Percentiles rank a stretch among this genome's conserved stretches.
Conservation (phyloP, 2,113 vertebrate species). For the Herpailurus yagouaroundi region DNA sequence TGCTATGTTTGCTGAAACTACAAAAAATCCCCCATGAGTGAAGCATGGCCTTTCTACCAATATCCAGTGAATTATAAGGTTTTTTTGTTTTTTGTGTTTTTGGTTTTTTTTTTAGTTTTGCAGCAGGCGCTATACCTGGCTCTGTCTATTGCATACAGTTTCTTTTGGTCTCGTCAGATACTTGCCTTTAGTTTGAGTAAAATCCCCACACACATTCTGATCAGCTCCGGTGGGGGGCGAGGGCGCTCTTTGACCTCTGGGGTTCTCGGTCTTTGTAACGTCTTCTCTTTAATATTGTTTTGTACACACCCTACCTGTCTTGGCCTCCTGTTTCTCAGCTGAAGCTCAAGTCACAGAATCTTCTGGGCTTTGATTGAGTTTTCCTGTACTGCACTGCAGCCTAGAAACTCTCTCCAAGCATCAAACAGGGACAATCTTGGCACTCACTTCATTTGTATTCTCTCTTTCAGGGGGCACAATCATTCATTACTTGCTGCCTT, state of each 20-base stretch:
- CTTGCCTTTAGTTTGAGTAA: neutral
- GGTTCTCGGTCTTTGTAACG: neutral
- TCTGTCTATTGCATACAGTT: neutral
- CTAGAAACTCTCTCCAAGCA: neutral
- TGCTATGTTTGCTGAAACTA: neutral
- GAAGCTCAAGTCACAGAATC: neutral
- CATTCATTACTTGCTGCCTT: neutral
- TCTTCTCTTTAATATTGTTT: neutral
- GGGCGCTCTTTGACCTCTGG: neutral
- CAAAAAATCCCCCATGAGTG: neutral
- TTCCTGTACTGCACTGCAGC: neutral
- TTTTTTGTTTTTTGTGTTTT: neutral
- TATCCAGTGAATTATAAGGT: neutral
- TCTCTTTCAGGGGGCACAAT: neutral
- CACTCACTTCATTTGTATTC: neutral
- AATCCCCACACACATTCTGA: neutral
- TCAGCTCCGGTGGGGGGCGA: neutral
- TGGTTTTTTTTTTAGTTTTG: neutral
- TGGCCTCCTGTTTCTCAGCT: neutral
- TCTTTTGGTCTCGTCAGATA: neutral
- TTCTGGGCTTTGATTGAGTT: neutral
- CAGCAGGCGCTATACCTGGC: neutral
- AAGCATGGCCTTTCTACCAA: neutral
- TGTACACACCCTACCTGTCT: accelerated
- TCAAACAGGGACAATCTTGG: neutral